phyloP scores from a whole-genome alignment of 2,113 vertebrate genomes.

The Phocoena phocoena region DNA sequence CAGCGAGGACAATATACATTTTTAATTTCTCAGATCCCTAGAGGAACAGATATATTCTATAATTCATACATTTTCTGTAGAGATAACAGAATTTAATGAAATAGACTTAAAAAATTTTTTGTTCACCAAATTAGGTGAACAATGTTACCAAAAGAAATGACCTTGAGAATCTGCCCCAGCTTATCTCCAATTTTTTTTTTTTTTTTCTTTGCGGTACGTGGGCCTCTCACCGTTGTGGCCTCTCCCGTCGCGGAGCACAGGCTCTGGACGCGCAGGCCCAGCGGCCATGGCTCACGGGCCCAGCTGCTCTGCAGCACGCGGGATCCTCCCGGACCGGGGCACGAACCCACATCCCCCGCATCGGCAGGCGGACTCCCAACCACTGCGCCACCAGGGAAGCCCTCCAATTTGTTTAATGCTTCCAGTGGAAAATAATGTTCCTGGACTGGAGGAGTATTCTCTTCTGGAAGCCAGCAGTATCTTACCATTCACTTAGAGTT shows the following conservation, averaged over 20 bases:
- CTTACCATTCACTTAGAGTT: not conserved
- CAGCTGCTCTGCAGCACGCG: too few species aligned
- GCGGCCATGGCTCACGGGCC: too few species aligned
- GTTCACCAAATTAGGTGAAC: not conserved
- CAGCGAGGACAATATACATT: not conserved
- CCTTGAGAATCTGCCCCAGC: not conserved
- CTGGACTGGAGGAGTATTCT: not conserved
- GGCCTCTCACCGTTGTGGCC: too few species aligned
- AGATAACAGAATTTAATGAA: not conserved
- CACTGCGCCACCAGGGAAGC: too few species aligned
- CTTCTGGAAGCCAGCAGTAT: not conserved
- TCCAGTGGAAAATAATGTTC: constrained; percentile 31
- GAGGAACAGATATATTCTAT: not conserved
- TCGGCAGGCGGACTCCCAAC: too few species aligned
- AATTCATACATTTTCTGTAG: not conserved
- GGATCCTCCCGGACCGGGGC: too few species aligned
- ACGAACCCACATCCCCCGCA: too few species aligned
- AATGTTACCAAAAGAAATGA: not conserved
- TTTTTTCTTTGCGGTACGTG: too few species aligned
- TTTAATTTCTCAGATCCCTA: constrained; percentile 16
- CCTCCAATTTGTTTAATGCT: not conserved
- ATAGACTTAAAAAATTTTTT: constrained; percentile 12
- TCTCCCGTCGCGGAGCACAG: too few species aligned
- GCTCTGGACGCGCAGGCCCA: too few species aligned
- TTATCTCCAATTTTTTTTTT: not conserved